These are phyloP conservation scores for Crioceris asparagi DNA, from an alignment of 2,888 invertebrate genomes.

Conservation along the genomic window DNA sequence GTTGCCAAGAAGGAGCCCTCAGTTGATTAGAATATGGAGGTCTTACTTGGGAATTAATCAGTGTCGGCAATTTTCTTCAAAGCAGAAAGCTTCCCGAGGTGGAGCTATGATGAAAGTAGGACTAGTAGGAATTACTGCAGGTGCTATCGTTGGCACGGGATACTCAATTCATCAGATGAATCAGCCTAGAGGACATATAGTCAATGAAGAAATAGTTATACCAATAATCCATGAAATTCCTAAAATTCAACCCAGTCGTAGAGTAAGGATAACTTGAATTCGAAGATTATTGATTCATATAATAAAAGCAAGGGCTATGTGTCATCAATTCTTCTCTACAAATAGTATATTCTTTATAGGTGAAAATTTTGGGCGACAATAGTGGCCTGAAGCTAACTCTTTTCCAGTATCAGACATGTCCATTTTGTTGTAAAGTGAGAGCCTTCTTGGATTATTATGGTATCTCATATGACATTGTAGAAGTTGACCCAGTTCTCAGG, in stretches of 20 bases:
- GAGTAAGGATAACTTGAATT: too few species aligned
- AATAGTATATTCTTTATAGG: constrained; percentile 39
- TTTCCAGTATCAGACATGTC: constrained; percentile 96
- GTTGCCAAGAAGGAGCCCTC: too few species aligned
- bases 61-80: too few species aligned
- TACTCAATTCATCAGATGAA: constrained; percentile 40
- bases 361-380: constrained; percentile 52
- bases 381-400: constrained; percentile 70
- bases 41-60: too few species aligned
- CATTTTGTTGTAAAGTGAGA: constrained; percentile 92
- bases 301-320: too few species aligned
- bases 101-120: constrained; percentile 30
- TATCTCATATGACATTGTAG: constrained; percentile 88
- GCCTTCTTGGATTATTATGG: constrained; percentile 87
- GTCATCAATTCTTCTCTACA: not conserved
- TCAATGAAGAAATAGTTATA: constrained; percentile 37
- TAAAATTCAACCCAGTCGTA: constrained; percentile 38
- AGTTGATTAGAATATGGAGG: too few species aligned
- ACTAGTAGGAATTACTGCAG: constrained; percentile 35
- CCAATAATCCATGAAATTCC: constrained; percentile 33
- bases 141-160: constrained; percentile 39
- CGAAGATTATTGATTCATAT: too few species aligned
- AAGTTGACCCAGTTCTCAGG: constrained; percentile 91
- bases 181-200: constrained; percentile 35
- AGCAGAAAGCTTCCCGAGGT: too few species aligned